Evolutionary conservation across 2,113 vertebrate species (phyloP).

Genomic region (Sander lucioperca): DNA sequence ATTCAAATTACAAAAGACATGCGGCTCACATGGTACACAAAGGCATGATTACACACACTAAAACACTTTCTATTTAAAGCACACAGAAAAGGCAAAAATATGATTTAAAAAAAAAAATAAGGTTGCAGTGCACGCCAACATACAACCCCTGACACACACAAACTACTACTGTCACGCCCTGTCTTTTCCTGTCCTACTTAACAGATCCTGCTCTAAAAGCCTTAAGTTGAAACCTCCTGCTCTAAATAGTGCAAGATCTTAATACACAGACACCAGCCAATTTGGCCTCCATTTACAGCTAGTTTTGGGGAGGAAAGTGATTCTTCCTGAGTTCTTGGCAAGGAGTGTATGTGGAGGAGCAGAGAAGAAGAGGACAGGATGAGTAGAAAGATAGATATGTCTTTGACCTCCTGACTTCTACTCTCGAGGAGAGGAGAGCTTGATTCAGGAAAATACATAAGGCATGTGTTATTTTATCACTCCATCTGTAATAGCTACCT

Average conservation of each 20-base stretch:
- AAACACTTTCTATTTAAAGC: slow-evolving; percentile 1
- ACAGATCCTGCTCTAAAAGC: slow-evolving; percentile 24
- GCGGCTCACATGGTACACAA: slow-evolving; percentile 3
- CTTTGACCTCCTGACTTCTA: slow-evolving; percentile 26
- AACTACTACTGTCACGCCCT: background rate
- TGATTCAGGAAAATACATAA: slow-evolving; percentile 1
- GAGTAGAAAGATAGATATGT: slow-evolving; percentile 20
- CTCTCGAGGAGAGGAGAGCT: background rate
- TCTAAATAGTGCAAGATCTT: slow-evolving; percentile 27
- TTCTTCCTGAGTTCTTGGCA: slow-evolving; percentile 37
- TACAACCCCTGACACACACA: background rate
- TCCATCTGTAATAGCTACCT: slow-evolving; percentile 41
- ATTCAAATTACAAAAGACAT: slow-evolving; percentile 30
- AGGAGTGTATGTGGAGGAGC: slow-evolving; percentile 17
- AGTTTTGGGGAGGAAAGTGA: slow-evolving; percentile 36
- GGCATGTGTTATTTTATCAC: slow-evolving; percentile 32
- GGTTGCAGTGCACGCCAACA: background rate
- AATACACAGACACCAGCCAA: slow-evolving; percentile 32
- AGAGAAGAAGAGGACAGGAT: slow-evolving; percentile 5
- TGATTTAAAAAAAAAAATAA: background rate
- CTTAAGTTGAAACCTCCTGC: slow-evolving; percentile 34
- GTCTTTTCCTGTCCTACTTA: slow-evolving; percentile 23
- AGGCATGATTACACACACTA: background rate
- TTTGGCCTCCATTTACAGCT: slow-evolving; percentile 27
- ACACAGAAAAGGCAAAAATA: background rate